A percentile compares a stretch with the other conserved stretches of the same genome.
Evolutionary conservation across 2,797 vertebrate genomes (phyloP).

Genomic region (Loris lydekkerianus): DNA sequence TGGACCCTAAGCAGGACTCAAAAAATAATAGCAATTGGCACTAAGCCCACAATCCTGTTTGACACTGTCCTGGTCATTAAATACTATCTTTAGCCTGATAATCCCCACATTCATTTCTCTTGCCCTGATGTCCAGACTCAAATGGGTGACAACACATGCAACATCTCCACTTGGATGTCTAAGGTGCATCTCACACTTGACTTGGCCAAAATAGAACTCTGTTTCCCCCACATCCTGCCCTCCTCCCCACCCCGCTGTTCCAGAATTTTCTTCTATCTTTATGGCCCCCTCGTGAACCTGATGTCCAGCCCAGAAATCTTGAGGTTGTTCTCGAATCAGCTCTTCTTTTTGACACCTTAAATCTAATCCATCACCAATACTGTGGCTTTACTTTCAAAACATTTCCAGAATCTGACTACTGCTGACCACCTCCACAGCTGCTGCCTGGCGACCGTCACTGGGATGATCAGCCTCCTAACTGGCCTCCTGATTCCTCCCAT

Average conservation of each 20-base stretch:
- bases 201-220: not conserved
- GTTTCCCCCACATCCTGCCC: not conserved
- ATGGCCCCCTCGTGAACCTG: accelerated
- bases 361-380: not conserved
- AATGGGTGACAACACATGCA: accelerated
- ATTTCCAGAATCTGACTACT: not conserved
- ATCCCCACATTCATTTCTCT: not conserved
- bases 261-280: not conserved
- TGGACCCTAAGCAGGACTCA: not conserved
- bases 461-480: not conserved
- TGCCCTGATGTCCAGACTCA: not conserved
- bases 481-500: not conserved
- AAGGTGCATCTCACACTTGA: not conserved
- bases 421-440: not conserved
- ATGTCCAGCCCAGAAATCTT: not conserved
- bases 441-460: not conserved
- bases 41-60: not conserved
- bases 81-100: not conserved
- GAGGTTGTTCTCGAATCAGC: not conserved
- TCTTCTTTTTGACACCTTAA: not conserved
- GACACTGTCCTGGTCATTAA: not conserved
- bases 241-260: not conserved
- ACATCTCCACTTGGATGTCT: accelerated
- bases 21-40: not conserved
- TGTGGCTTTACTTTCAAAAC: too few relatives aligned